These are phyloP conservation scores for Graphium colonna DNA, from an alignment of 2,888 invertebrate genomes.

Conservation along the genomic window DNA sequence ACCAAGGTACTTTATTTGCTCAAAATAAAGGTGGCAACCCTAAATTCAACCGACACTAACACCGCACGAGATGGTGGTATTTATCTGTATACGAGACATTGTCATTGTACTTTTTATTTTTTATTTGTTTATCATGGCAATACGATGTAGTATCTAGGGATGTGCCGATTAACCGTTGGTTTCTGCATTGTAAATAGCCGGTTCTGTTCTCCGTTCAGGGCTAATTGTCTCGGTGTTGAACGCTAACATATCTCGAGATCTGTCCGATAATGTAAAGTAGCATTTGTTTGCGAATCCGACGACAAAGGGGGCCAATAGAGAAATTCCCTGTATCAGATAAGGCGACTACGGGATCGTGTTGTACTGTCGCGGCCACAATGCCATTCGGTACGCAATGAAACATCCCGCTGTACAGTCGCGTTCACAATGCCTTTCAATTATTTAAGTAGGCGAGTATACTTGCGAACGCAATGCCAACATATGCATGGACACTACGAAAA, in stretches of 20 bases:
- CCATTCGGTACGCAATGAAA: slow-evolving; percentile 28
- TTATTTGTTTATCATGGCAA: neutral
- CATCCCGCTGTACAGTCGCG: slow-evolving; percentile 34
- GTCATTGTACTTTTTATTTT: neutral
- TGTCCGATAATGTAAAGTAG: slow-evolving; percentile 16
- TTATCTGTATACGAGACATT: too few species aligned
- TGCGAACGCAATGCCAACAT: too few species aligned
- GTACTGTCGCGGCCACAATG: slow-evolving; percentile 9
- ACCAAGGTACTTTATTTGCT: too few species aligned
- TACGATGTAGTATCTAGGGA: neutral
- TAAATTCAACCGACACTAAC: too few species aligned
- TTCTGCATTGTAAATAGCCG: slow-evolving; percentile 3
- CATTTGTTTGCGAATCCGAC: slow-evolving; percentile 28
- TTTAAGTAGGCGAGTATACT: too few species aligned
- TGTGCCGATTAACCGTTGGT: neutral
- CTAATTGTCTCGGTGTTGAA: slow-evolving; percentile 14
- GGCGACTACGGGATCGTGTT: neutral
- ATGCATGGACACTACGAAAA: too few species aligned
- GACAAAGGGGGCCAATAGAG: slow-evolving; percentile 31
- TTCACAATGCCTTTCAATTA: slow-evolving; percentile 30
- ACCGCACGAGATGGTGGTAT: too few species aligned
- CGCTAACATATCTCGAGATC: slow-evolving; percentile 17
- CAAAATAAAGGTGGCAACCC: too few species aligned
- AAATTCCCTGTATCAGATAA: slow-evolving; percentile 32
- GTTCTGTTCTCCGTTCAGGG: slow-evolving; percentile 3